Evolutionary conservation across 1,140 invertebrate genomes (phyloP).

Genomic region (Euwallacea fornicatus): DNA sequence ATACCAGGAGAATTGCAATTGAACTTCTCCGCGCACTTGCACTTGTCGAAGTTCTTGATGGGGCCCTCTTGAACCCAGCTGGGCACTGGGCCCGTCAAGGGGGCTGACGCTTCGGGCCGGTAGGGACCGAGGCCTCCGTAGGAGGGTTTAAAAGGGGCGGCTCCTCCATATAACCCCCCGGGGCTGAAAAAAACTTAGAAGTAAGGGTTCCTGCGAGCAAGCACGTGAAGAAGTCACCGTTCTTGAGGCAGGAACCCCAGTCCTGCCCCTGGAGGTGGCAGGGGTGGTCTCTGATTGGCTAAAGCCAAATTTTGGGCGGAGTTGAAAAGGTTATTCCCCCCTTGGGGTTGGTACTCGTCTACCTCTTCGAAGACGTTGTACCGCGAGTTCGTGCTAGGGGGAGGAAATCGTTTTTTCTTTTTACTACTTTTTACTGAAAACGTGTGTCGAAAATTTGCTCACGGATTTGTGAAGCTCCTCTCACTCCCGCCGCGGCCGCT

Average conservation of each 20-base stretch:
- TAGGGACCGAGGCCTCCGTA: slow-evolving; percentile 35
- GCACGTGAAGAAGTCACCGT: slow-evolving; percentile 11
- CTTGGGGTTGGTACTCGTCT: slow-evolving; percentile 16
- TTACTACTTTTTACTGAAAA: too few species aligned
- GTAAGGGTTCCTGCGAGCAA: neutral
- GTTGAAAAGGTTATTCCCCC: neutral
- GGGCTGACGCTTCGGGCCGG: slow-evolving; percentile 33
- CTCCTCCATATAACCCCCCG: slow-evolving; percentile 39
- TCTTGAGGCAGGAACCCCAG: slow-evolving; percentile 9
- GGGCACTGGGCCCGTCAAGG: slow-evolving; percentile 54
- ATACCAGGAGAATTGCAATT: slow-evolving; percentile 60
- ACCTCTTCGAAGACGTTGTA: slow-evolving; percentile 26
- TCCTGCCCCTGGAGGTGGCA: slow-evolving; percentile 14
- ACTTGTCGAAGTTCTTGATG: slow-evolving; percentile 56
- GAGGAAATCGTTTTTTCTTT: neutral
- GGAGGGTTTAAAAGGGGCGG: slow-evolving; percentile 1
- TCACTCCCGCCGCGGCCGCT: slow-evolving; percentile 37
- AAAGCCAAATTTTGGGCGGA: neutral
- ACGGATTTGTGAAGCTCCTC: slow-evolving; percentile 21
- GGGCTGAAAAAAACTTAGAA: slow-evolving; percentile 35
- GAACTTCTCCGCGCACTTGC: slow-evolving; percentile 60
- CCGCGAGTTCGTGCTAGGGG: slow-evolving; percentile 1
- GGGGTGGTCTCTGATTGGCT: slow-evolving; percentile 8
- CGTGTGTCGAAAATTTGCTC: slow-evolving; percentile 3
- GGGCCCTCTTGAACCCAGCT: slow-evolving; percentile 54